These are phyloP conservation scores for Antheraea mylitta DNA, from an alignment of 1,140 invertebrate species.

Conservation along the genomic window DNA sequence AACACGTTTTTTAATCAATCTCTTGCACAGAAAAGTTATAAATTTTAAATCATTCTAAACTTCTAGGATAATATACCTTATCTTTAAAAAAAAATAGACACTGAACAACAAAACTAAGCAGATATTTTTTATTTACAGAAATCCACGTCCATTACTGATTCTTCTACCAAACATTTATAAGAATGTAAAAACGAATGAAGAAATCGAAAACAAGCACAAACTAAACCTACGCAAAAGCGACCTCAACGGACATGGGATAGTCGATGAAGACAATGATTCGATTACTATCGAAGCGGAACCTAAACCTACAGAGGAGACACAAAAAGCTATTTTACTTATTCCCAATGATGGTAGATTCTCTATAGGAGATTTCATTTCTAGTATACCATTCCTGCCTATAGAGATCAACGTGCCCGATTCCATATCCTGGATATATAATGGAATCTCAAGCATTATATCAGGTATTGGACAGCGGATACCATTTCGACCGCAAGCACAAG, in stretches of 20 bases:
- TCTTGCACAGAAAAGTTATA: no score
- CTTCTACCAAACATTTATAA: constrained; percentile 40
- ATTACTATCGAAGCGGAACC: constrained; percentile 49
- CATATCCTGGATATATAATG: constrained; percentile 61
- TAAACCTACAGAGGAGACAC: constrained; percentile 21
- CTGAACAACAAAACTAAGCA: no score
- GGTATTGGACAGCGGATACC: constrained; percentile 50
- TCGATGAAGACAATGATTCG: constrained; percentile 47
- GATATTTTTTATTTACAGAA: constrained; percentile 23
- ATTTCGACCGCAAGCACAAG: constrained; percentile 25
- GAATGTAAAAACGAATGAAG: constrained; percentile 2
- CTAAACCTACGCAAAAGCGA: not conserved
- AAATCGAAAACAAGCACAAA: constrained; percentile 8
- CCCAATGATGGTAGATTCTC: constrained; percentile 46
- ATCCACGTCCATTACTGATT: constrained; percentile 40
- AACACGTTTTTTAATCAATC: no score
- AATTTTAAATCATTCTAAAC: no score
- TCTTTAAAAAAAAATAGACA: not conserved
- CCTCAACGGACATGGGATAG: constrained; percentile 23
- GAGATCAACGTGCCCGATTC: constrained; percentile 76
- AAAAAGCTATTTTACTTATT: constrained; percentile 42
- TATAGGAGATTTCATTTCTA: constrained; percentile 57
- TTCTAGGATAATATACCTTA: no score
- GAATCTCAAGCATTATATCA: constrained; percentile 54
- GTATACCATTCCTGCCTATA: constrained; percentile 70